These are phyloP conservation scores for Frankliniella intonsa DNA, from an alignment of 2,888 invertebrate species.

Conservation along the genomic window DNA sequence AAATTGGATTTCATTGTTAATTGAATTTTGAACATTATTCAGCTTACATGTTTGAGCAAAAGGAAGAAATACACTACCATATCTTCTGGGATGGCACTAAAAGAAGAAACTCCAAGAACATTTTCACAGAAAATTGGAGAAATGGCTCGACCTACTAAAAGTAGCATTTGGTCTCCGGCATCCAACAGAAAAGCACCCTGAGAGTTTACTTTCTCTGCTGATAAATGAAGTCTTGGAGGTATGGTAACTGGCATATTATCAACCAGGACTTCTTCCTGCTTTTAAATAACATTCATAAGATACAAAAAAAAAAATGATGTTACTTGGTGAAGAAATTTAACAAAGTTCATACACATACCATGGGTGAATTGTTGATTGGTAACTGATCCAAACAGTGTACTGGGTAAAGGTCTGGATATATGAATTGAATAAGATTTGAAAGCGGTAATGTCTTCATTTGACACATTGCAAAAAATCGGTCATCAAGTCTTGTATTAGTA, in stretches of 20 bases:
- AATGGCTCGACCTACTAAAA: conserved; percentile 79
- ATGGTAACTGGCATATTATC: conserved; percentile 52
- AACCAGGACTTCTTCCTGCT: conserved; percentile 42
- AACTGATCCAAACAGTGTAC: conserved; percentile 66
- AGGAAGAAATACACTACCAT: conserved; percentile 45
- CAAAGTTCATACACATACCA: not conserved
- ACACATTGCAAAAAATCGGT: conserved; percentile 89
- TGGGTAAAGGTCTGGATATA: conserved; percentile 91
- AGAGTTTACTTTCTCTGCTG: conserved; percentile 68
- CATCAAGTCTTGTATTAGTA: conserved; percentile 83
- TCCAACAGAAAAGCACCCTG: conserved; percentile 90
- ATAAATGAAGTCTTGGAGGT: conserved; percentile 78
- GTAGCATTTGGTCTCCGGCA: conserved; percentile 70
- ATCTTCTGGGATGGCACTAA: conserved; percentile 70
- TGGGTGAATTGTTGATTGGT: conserved; percentile 41
- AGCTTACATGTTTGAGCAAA: not conserved
- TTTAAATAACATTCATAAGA: conserved; percentile 27
- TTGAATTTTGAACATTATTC: not conserved
- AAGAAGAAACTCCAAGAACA: conserved; percentile 70
- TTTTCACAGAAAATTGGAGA: conserved; percentile 69
- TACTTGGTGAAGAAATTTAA: conserved; percentile 20
- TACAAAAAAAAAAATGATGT: conserved; percentile 32
- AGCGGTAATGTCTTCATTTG: conserved; percentile 86
- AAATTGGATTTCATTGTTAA: conserved; percentile 7
- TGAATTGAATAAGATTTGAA: conserved; percentile 68